Evolutionary conservation across 2,888 invertebrate genomes (phyloP), one percentile per base, ranked within the genome.

Genomic region (Polylopha cassiicola): DNA sequence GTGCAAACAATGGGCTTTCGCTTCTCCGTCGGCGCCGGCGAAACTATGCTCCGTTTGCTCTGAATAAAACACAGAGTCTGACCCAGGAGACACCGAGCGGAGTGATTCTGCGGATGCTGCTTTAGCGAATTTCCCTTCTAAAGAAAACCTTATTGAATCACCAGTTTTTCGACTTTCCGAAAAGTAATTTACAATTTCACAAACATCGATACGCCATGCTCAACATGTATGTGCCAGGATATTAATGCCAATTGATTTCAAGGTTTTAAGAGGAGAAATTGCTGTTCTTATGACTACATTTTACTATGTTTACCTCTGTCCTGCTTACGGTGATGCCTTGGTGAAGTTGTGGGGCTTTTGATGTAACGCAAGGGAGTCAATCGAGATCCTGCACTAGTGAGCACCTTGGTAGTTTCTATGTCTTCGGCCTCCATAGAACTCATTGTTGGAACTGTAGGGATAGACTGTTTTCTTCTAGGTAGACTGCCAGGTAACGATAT

Each of bases 51-150:
- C 91, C 6, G 89, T 90, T 50, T 88, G 90, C 70, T 94, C 94
- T 62, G 94, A 94, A 78, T 94, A 95, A 77, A 95, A 95, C 14
- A 95, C 95, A 39, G 94, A 95, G 73, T 95, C 95, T 49, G 95
- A 95, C 13, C 95, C 95, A 2, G 95, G 95, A 59, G 95, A 95
- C 22, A 93, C 94, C n/a, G 95, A 95, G 29, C 95, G 89, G 36
- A 95, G 78, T 1, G 95, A 95, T 76, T 95, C 95, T 27, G 94
- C 93, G 53, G 95, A 95, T 43, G 94, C 87, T 5, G 95, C 94
- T 77, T 95, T 95, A 34, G 93, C 78, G 52, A 73, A 81, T 63
- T 84, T 85, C 44, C 70, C 72, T 55, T 84, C 84, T 81, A 56
- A 47, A 64, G 65, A 30, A 47, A 47, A 47, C 34, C 43, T 44